Evolutionary conservation across 2,888 invertebrate species (phyloP), one percentile per base, ranked within the genome.

Genomic region (Falcaria lacertinaria): DNA sequence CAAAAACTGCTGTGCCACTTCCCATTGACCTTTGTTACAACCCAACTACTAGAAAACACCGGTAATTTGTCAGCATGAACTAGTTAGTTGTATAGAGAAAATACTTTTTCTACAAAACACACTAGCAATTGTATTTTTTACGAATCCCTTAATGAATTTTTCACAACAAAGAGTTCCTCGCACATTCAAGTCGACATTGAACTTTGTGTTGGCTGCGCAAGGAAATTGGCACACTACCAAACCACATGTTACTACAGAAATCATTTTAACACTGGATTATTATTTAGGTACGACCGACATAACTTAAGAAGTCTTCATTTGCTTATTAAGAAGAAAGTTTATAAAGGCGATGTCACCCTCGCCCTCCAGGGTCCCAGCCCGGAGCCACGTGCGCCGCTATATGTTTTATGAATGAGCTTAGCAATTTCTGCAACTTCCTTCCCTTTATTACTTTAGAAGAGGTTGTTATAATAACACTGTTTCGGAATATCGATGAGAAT

Each of bases 1-100:
- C 73, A 80, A 80, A 79, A 83, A 82, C 78, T 60, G 59, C 65
- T 78, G 86, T 74, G 69, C 85, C 60, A 84, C 79, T 85, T 87
- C 80, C 74, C 83, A 82, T 77, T 86, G 82, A 84, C 81, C 83
- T 85, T 84, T 82, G 81, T 83, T 80, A 74, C 67, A 67, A 66
- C 57, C 37, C 61, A 57, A 57, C 64, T 52, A 64, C 65, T 71
- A 70, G 74, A 71, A 64, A 64, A 55, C 45, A 51, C 45, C 39
- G 41, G 42, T 50, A 43, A 34, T 34, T 25, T 25, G 8, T 7
- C 15, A 22, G 13, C 17, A 11, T 37, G 22, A 11, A 13, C 28
- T 28, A 28, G 8, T 11, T 28, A 28, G 28, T 7, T 28, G 11
- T 11, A 11, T 11, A 3, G 28, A 11, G 28, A 2, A 11, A 7